Base-by-base conservation (phyloP, 2,888 invertebrate genomes). In the Meteorus cinctellus region DNA sequence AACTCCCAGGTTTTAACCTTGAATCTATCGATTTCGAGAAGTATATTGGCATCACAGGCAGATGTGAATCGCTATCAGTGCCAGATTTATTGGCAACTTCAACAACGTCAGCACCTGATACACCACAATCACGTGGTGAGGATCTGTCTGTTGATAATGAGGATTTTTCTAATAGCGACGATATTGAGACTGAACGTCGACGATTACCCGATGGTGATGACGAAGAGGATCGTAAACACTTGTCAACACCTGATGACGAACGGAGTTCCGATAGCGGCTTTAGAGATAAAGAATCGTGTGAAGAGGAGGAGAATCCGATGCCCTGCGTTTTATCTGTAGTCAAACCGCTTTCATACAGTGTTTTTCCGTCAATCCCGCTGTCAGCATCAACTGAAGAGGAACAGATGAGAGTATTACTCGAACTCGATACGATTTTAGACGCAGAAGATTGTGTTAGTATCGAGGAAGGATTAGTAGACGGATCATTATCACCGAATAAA, bases 241-340 rank as follows among this genome's bases (percentile, higher is more conserved):
- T 90, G n/a, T 88, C 89, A 24, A 91, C 91, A 0, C 91, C 91
- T 0, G 91, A 91, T 75, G 91, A 91, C 70, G 91, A 91, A 77
- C 85, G 90, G 29, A 91, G 91, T 78, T 90, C 90, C n/a, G 91
- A 91, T 77, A 90, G 90, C 24, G 91, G 91, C 66, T 91, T 91
- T 72, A 86, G 91, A 16, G 91, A 91, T 76, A 91, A 91, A 78
- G 91, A 90, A 74, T 89, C 89, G 0, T 89, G 88, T 69, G 89
- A 89, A 75, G 89, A 89, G 41, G 89, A 89, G 67, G 89, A 88
- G 74, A 88, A 86, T 69, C 83, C 86, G 41, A 78, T 85, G 34
- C 80, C 85, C 0, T 81, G 84, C 16, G 45, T 62, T 29, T 48
- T 63, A 19, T 60, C 71, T n/a, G 24, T 41, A 60, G 10, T 34